These are phyloP conservation scores for Hydriomena furcata DNA, from an alignment of 2,888 invertebrate species.

Conservation along the genomic window DNA sequence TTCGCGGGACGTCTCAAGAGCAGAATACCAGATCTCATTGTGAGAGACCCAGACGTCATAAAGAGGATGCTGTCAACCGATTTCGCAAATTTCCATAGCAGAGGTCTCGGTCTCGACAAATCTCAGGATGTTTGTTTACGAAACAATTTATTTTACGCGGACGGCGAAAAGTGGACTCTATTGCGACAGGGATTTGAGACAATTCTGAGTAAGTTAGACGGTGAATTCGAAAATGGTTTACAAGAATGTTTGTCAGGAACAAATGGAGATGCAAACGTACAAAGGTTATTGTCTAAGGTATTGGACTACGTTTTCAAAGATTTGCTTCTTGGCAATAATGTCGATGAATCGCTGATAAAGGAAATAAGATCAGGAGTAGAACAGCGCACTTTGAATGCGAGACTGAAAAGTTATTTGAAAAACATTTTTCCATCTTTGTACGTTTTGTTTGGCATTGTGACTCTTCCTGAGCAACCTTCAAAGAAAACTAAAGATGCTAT, in stretches of 20 bases:
- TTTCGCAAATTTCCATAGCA: slow-evolving; percentile 75
- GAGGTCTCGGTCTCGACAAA: slow-evolving; percentile 78
- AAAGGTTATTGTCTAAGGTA: slow-evolving; percentile 74
- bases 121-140: slow-evolving; percentile 80
- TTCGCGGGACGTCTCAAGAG: slow-evolving; percentile 69
- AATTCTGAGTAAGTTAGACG: slow-evolving; percentile 59
- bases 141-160: slow-evolving; percentile 80
- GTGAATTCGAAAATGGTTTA: slow-evolving; percentile 62
- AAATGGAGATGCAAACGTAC: slow-evolving; percentile 77
- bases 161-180: slow-evolving; percentile 77
- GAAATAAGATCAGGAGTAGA: slow-evolving; percentile 56
- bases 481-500: slow-evolving; percentile 47
- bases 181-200: slow-evolving; percentile 65
- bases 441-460: slow-evolving; percentile 55
- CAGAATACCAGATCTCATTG: slow-evolving; percentile 73
- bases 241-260: slow-evolving; percentile 77
- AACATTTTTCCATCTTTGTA: slow-evolving; percentile 73
- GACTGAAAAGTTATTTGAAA: slow-evolving; percentile 68
- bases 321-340: slow-evolving; percentile 63
- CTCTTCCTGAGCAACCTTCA: slow-evolving; percentile 53
- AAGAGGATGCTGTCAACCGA: slow-evolving; percentile 75
- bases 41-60: slow-evolving; percentile 70
- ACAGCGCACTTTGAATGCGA: slow-evolving; percentile 53
- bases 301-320: slow-evolving; percentile 75
- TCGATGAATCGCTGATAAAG: slow-evolving; percentile 54